Percentiles rank a stretch among this genome's conserved stretches.
These are phyloP conservation scores for Pempheris klunzingeri DNA, from an alignment of 2,797 vertebrate species.

Conservation along the genomic window DNA sequence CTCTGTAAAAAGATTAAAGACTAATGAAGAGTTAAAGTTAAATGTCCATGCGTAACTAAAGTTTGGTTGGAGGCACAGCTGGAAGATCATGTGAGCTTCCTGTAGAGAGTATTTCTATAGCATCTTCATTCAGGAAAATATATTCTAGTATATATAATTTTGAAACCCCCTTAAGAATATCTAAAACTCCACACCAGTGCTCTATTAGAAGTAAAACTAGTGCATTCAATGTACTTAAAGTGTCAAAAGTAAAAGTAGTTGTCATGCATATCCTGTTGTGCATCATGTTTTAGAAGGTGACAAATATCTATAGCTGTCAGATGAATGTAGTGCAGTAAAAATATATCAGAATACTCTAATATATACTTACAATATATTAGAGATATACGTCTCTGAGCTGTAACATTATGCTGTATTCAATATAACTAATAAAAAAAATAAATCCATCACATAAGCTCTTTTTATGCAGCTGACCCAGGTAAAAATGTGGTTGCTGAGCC, in stretches of 20 bases:
- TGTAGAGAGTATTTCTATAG: background rate
- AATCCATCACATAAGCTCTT: slow-evolving; percentile 19
- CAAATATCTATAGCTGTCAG: background rate
- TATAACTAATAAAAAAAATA: slow-evolving; percentile 12
- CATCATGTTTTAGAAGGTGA: background rate
- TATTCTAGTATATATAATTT: background rate
- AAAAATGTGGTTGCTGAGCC: slow-evolving; percentile 18
- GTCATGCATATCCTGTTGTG: too few species aligned
- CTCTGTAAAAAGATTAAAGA: background rate
- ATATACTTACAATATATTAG: background rate
- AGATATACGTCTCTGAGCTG: slow-evolving; percentile 9
- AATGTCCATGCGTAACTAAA: background rate
- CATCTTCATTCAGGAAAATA: background rate
- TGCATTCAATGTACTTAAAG: too few species aligned
- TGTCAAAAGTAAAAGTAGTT: too few species aligned
- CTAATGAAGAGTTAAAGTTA: background rate
- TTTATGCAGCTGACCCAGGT: slow-evolving; percentile 11
- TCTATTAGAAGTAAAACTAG: too few species aligned
- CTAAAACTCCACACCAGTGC: too few species aligned
- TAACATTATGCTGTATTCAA: slow-evolving; percentile 16
- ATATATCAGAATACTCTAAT: background rate
- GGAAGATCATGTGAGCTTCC: too few species aligned
- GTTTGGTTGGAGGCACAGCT: background rate
- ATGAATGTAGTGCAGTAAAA: background rate
- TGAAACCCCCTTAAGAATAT: background rate